A percentile compares a stretch with the other conserved stretches of the same genome.
Conservation (phyloP, 1,140 invertebrate genomes). For the Drosophila equinoxialis region DNA sequence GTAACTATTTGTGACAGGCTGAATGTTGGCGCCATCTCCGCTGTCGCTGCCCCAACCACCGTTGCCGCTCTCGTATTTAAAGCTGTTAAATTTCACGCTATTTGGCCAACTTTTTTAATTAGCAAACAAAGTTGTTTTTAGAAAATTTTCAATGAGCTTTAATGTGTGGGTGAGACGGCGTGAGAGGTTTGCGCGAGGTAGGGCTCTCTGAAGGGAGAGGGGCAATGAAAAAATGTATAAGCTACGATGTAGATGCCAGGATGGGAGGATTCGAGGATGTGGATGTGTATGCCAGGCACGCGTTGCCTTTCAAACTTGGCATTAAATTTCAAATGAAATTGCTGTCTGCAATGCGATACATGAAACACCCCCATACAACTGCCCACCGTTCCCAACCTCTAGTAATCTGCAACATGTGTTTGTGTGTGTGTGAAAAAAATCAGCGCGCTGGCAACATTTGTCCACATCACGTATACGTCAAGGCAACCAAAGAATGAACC, state of each 20-base stretch:
- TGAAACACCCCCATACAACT: constrained; percentile 6
- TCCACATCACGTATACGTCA: constrained; percentile 73
- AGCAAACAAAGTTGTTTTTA: constrained; percentile 45
- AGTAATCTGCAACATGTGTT: constrained; percentile 42
- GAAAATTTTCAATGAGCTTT: constrained; percentile 35
- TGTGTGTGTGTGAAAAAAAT: constrained; percentile 56
- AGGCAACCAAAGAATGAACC: constrained; percentile 26
- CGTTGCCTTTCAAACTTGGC: constrained; percentile 72
- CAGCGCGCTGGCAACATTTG: constrained; percentile 67
- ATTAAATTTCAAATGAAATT: constrained; percentile 80
- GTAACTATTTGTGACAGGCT: constrained; percentile 68
- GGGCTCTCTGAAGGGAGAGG: neutral
- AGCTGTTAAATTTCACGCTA: constrained; percentile 67
- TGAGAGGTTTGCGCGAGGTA: neutral
- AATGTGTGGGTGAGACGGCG: constrained; percentile 28
- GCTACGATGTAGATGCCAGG: too few relatives aligned
- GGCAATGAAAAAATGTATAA: too few relatives aligned
- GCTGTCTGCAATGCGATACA: constrained; percentile 76
- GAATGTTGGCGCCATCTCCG: constrained; percentile 37
- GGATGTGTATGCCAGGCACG: constrained; percentile 66
- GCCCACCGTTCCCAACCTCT: neutral
- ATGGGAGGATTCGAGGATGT: neutral
- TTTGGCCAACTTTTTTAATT: constrained; percentile 50
- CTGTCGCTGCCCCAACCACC: neutral
- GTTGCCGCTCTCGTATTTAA: constrained; percentile 47